Conservation (phyloP, 2,888 invertebrate genomes). For the Melinopterus prodromus region DNA sequence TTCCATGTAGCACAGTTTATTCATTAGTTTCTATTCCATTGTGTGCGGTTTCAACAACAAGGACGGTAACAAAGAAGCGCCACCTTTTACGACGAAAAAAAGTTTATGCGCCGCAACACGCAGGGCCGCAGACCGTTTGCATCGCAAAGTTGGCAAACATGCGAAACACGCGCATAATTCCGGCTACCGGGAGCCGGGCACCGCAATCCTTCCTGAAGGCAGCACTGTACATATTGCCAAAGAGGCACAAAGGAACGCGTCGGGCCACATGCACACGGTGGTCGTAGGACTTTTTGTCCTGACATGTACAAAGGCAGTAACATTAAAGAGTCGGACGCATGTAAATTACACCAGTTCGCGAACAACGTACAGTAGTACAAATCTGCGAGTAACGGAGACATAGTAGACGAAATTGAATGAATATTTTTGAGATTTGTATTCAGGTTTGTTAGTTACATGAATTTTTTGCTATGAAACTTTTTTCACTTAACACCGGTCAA, state of each 20-base stretch:
- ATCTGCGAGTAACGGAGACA: not conserved
- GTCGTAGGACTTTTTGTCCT: conserved; percentile 23
- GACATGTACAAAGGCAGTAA: conserved; percentile 32
- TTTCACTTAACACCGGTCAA: too few relatives aligned
- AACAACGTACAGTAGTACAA: not conserved
- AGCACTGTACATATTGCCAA: not conserved
- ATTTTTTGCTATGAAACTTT: too few relatives aligned
- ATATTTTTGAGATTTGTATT: too few relatives aligned
- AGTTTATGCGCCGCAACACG: not conserved
- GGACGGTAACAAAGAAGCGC: not conserved
- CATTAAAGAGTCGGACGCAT: conserved; percentile 28
- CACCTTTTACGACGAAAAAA: not conserved
- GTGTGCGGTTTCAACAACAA: not conserved
- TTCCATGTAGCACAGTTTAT: not conserved
- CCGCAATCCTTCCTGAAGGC: not conserved
- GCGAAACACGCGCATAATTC: not conserved
- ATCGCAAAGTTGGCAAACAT: not conserved
- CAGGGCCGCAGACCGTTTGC: not conserved
- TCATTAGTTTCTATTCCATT: not conserved
- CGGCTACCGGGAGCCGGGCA: not conserved
- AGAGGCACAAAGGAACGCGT: not conserved
- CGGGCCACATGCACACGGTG: not conserved
- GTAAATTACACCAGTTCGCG: conserved; percentile 24
- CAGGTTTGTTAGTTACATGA: too few relatives aligned
- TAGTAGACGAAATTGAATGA: too few relatives aligned